phyloP scores from a whole-genome alignment of 2,888 invertebrate genomes.

The Cylloceria caligata region DNA sequence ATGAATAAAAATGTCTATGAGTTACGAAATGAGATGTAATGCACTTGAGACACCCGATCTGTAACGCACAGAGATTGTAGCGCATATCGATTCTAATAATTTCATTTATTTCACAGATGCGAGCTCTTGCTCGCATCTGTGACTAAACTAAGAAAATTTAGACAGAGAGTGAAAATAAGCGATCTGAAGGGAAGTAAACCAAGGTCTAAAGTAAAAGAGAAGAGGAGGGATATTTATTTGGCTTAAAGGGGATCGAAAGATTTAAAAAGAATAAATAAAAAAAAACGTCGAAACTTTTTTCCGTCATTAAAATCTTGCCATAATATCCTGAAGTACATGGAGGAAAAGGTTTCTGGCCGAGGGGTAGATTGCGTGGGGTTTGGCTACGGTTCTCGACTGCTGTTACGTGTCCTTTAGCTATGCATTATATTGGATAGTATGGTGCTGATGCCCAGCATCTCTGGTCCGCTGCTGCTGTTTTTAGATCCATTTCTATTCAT shows the following conservation, averaged over 20 bases:
- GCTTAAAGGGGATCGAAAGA: conserved; percentile 3
- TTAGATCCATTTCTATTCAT: conserved; percentile 79
- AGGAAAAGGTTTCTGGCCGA: background rate
- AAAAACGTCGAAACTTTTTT: background rate
- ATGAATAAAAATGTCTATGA: too few species aligned
- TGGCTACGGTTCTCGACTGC: background rate
- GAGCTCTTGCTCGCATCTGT: too few species aligned
- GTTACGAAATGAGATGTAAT: too few species aligned
- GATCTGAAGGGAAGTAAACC: background rate
- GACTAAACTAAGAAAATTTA: too few species aligned
- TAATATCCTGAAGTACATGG: background rate
- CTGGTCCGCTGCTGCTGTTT: conserved; percentile 39
- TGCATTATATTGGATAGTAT: conserved; percentile 26
- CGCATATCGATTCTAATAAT: too few species aligned
- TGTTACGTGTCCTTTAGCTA: background rate
- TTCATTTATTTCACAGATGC: too few species aligned
- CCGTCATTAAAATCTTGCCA: background rate
- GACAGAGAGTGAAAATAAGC: too few species aligned
- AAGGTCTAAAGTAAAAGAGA: background rate
- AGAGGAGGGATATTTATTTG: background rate
- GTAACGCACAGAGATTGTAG: too few species aligned
- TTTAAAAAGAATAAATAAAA: background rate
- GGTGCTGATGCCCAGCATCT: conserved; percentile 32
- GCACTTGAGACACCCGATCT: too few species aligned
- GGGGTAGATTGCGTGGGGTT: background rate